Evolutionary conservation across 2,888 invertebrate species (phyloP).

Genomic region (Digitonthophagus gazella): DNA sequence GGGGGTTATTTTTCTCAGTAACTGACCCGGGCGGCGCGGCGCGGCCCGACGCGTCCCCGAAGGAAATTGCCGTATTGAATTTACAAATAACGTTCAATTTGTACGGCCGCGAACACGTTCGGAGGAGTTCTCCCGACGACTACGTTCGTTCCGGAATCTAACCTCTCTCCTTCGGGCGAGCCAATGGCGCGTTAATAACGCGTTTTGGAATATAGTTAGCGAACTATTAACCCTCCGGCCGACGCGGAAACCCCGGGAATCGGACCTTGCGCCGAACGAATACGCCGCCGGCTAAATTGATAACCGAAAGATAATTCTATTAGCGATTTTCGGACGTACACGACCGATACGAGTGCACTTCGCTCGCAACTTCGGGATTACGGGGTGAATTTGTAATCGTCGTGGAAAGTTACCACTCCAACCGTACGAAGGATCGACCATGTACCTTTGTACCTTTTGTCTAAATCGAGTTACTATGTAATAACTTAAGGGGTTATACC

Average conservation of each 20-base stretch:
- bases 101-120: neutral
- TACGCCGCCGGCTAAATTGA: neutral
- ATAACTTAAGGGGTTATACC: too few species aligned
- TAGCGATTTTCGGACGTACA: neutral
- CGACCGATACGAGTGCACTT: neutral
- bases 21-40: neutral
- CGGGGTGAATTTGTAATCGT: neutral
- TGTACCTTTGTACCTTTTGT: too few species aligned
- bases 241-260: neutral
- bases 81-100: neutral
- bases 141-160: neutral
- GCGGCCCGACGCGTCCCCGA: neutral
- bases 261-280: neutral
- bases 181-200: constrained; percentile 50
- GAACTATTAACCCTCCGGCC: constrained; percentile 42
- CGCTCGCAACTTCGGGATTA: neutral
- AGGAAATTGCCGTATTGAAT: neutral
- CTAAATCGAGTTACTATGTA: too few species aligned
- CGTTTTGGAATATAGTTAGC: constrained; percentile 49
- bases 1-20: neutral
- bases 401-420: too few species aligned
- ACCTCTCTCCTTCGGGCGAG: neutral
- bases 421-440: too few species aligned
- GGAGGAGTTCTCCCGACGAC: too few species aligned
- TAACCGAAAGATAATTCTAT: neutral